Base-by-base conservation (phyloP, 2,113 vertebrate genomes). In the Tetrax tetrax region DNA sequence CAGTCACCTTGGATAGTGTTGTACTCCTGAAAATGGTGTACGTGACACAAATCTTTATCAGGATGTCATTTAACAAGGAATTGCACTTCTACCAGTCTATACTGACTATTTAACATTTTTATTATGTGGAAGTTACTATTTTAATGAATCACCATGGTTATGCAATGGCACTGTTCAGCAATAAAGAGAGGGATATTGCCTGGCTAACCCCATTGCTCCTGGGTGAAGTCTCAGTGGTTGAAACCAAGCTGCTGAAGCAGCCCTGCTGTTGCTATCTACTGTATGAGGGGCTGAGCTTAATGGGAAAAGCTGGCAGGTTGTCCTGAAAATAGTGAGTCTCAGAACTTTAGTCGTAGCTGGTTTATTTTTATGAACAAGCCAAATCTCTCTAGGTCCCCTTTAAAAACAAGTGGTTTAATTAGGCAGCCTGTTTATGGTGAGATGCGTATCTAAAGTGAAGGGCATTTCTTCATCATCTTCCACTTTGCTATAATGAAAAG, bases 91-190 rank as follows among this genome's bases (percentile, higher is more conserved):
- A 45, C 60, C 65, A 63, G 69, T 50, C 17, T 59, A 57, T 59
- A 57, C 63, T 20, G 33, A 71, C 54, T 69, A 47, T 72, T 91
- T 93, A 66, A 65, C 51, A 12, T 45, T 89, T 95, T 91, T 91
- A 71, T 90, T 76, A 68, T 59, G 53, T 75, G 37, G 60, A 76
- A 38, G 92, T 96, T 95, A 94, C 92, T 95, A 95, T 97, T 93
- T 89, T 89, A 95, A 92, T 93, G 91, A 93, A 86, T 89, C 38
- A 47, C 82, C 57, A 29, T 50, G 89, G 80, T 93, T 93, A 87
- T 77, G 61, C 87, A 86, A 69, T 69, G 68, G 76, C 74, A 87
- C 54, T 83, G 27, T 41, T 90, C 56, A 83, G 82, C 81, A 81
- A n/a, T 96, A 84, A 85, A 94, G 90, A 90, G 60, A 37, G 17